Evolutionary conservation across 2,888 invertebrate species (phyloP).

Genomic region (Salticus scenicus): DNA sequence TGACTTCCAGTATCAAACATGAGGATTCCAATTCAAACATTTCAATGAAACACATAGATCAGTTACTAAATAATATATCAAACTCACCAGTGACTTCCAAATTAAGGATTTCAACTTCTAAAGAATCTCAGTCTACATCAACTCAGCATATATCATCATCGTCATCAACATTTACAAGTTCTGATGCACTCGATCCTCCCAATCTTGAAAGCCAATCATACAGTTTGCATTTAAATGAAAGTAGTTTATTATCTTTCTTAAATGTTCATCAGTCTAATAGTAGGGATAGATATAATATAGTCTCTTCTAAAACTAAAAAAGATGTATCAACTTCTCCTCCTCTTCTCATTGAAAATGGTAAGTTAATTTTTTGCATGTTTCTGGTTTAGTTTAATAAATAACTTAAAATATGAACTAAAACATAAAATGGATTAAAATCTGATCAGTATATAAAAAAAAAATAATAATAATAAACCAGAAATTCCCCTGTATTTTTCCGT

Average conservation of each 20-base stretch:
- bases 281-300: conserved; percentile 27
- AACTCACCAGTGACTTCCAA: conserved; percentile 16
- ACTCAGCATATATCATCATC: conserved; percentile 19
- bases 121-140: conserved; percentile 33
- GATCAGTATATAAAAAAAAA: no score
- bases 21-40: conserved; percentile 41
- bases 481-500: no score
- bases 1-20: conserved; percentile 24
- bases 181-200: conserved; percentile 54
- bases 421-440: no score
- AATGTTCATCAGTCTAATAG: conserved; percentile 46
- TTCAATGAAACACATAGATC: conserved; percentile 38
- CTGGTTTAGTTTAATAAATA: no score
- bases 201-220: conserved; percentile 62
- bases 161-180: conserved; percentile 13
- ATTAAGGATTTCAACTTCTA: conserved; percentile 18
- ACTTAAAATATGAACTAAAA: no score
- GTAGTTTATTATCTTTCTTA: conserved; percentile 57
- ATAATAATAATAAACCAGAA: no score
- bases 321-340: conserved; percentile 50
- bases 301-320: conserved; percentile 39
- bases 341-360: conserved; percentile 35
- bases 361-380: conserved; percentile 19
- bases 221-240: conserved; percentile 60
- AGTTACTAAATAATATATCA: conserved; percentile 40